A percentile compares a stretch with the other conserved stretches of the same genome.
These are phyloP conservation scores for Haemorhous mexicanus DNA, from an alignment of 2,113 vertebrate species.

Conservation along the genomic window DNA sequence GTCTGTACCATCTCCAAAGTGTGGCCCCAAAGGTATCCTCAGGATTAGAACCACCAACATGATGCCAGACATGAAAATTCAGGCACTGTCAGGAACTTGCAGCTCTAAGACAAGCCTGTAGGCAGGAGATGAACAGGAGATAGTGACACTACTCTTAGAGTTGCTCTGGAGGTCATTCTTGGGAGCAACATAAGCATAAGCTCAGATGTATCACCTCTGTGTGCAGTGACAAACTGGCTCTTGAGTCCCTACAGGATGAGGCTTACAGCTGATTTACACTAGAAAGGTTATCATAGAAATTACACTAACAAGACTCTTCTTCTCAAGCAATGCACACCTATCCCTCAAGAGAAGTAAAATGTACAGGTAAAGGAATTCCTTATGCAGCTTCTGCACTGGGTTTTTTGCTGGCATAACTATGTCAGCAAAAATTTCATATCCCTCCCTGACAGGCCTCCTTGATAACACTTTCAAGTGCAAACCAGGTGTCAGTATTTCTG, in stretches of 20 bases:
- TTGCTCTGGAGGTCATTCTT: not conserved
- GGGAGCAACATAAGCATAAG: not conserved
- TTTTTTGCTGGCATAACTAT: not conserved
- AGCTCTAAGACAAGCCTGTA: not conserved
- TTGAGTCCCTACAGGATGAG: not conserved
- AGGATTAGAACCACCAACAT: not conserved
- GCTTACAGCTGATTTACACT: not conserved
- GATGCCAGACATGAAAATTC: not conserved
- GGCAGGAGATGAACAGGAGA: not conserved
- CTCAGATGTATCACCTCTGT: not conserved
- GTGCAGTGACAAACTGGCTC: not conserved
- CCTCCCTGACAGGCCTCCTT: constrained; percentile 9
- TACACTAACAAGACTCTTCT: not conserved
- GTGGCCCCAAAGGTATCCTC: not conserved
- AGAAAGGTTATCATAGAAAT: constrained; percentile 26
- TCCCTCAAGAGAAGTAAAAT: not conserved
- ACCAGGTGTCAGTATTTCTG: constrained; percentile 16
- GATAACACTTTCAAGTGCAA: constrained; percentile 47
- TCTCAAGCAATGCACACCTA: not conserved
- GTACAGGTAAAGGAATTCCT: constrained; percentile 12
- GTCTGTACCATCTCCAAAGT: not conserved
- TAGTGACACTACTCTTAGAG: not conserved
- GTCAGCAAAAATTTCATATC: constrained; percentile 34
- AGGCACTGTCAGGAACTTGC: not conserved
- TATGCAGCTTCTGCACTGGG: not conserved